Percentiles rank a stretch among this genome's conserved stretches.
These are phyloP conservation scores for Mandrillus leucophaeus DNA, from an alignment of 2,113 vertebrate genomes.

Conservation along the genomic window DNA sequence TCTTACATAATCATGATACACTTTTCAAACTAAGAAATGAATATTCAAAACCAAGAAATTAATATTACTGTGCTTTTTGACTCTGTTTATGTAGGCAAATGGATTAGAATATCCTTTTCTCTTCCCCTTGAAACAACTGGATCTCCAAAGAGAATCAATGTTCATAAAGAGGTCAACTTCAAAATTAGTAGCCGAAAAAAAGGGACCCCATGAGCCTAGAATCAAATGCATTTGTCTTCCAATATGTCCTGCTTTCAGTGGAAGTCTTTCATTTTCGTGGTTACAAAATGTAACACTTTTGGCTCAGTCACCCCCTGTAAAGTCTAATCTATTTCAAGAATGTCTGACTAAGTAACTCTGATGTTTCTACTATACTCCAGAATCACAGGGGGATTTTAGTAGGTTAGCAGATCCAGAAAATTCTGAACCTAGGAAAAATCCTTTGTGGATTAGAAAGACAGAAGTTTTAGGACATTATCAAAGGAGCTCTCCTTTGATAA, in stretches of 20 bases:
- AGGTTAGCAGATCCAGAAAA: not conserved
- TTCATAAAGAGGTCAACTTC: not conserved
- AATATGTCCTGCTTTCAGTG: not conserved
- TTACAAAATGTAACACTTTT: not conserved
- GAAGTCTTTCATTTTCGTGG: not conserved
- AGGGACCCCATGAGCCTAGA: not conserved
- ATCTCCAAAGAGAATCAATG: not conserved
- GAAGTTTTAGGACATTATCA: not conserved
- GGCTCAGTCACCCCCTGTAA: not conserved
- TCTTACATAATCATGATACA: not conserved
- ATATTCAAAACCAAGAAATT: conserved; percentile 12
- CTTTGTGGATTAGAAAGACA: not conserved
- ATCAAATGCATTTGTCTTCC: not conserved
- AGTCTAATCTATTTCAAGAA: not conserved
- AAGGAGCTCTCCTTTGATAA: not conserved
- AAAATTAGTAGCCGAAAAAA: not conserved
- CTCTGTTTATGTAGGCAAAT: not conserved
- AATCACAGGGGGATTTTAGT: not conserved
- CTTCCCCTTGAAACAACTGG: not conserved
- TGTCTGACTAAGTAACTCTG: not conserved
- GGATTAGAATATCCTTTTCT: not conserved
- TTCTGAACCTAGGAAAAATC: not conserved
- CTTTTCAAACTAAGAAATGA: conserved; percentile 25
- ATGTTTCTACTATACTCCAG: not conserved
- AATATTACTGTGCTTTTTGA: not conserved